Base-by-base conservation (phyloP, 2,797 vertebrate species). In the Poeciliopsis paucimaculata region DNA sequence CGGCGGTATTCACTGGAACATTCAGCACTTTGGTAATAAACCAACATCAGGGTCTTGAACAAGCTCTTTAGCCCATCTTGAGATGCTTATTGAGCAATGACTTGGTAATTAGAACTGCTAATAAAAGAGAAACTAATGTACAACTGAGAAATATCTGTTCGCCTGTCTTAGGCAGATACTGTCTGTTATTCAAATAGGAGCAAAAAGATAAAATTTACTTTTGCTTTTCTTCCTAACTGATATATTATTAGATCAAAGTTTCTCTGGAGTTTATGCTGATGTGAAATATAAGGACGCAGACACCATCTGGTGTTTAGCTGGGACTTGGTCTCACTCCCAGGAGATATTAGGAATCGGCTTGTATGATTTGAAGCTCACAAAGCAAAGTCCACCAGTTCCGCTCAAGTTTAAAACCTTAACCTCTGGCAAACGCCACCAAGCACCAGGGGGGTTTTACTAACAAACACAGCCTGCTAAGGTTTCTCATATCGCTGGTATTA, bases 211-310 rank as follows among this genome's bases (percentile, higher is more conserved):
- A 76, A 47, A 82, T 76, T 73, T 39, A 72, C 18, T 73, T 82
- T 60, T 43, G 26, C 39, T 64, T 49, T 60, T 60, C 34, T 84
- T 77, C 78, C 77, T 45, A 34, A 73, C 79, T 51, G 34, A 62
- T 72, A 20, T 92, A 92, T 92, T 92, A 93, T 88, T 90, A 89
- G 90, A 11, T 20, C 53, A 72, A 64, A 89, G 84, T 87, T 93
- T 91, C 88, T 84, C 73, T 88, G 84, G 87, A 87, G 89, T 85
- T 73, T 85, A 82, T 88, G 89, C 82, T 90, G 89, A 90, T 91
- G 84, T 92, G 90, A 90, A 80, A 85, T 82, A 43, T 43, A 60
- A 82, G 84, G 83, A 81, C 23, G 72, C 77, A 77, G 78, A 80
- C 77, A 83, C 88, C 82, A 88, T 78, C 80, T 74, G 49, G 46